Evolutionary conservation across 1,140 invertebrate genomes (phyloP).

Genomic region (Cherax quadricarinatus): DNA sequence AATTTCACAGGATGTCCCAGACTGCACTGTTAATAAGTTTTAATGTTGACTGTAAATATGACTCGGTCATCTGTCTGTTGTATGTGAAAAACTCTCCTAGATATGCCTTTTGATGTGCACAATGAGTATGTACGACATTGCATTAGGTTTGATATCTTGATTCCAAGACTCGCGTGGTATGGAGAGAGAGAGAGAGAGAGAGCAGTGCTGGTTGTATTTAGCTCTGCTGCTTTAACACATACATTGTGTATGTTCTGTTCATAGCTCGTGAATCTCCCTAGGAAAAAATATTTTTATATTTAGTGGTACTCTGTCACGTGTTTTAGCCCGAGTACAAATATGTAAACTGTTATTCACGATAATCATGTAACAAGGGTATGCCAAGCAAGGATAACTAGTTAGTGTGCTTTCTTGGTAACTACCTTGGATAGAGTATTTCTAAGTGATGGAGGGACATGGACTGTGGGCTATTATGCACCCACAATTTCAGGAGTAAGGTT

Average conservation of each 20-base stretch:
- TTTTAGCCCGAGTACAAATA: conserved; percentile 63
- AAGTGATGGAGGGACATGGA: background rate
- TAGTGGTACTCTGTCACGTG: conserved; percentile 50
- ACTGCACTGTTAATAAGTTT: background rate
- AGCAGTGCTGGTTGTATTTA: conserved; percentile 17
- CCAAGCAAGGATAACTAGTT: background rate
- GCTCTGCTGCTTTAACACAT: conserved; percentile 40
- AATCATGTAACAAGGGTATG: conserved; percentile 4
- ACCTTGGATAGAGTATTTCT: background rate
- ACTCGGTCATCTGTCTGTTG: background rate
- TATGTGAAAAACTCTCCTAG: background rate
- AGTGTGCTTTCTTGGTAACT: background rate
- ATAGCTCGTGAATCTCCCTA: conserved; percentile 41
- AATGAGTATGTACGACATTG: background rate
- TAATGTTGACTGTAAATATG: background rate
- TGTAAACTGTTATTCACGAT: conserved; percentile 39
- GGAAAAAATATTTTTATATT: conserved; percentile 66
- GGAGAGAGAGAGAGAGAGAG: background rate
- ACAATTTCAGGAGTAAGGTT: background rate
- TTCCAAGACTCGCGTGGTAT: background rate
- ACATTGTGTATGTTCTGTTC: conserved; percentile 38
- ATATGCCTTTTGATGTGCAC: background rate
- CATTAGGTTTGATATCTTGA: background rate
- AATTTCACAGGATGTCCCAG: background rate
- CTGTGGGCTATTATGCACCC: background rate